These are phyloP conservation scores for Hyles vespertilio DNA, from an alignment of 1,140 invertebrate species.

Conservation along the genomic window DNA sequence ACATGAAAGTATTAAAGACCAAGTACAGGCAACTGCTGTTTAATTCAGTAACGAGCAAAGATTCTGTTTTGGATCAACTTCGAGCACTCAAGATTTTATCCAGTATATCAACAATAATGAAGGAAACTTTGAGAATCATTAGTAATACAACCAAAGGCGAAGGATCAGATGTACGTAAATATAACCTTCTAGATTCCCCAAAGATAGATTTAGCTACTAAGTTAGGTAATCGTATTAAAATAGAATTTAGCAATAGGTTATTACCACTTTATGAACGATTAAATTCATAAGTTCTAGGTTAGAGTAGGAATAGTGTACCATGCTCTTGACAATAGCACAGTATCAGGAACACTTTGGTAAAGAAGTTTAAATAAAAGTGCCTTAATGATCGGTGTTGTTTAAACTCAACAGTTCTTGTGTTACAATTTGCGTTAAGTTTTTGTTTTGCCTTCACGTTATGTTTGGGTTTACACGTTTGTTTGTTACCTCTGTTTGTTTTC, in stretches of 20 bases:
- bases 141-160: too few relatives aligned
- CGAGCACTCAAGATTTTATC: too few relatives aligned
- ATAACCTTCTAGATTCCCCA: constrained; percentile 37
- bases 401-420: constrained; percentile 31
- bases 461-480: constrained; percentile 25
- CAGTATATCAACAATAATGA: too few relatives aligned
- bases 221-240: constrained; percentile 4
- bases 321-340: background rate
- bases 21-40: too few relatives aligned
- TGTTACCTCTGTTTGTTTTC: constrained; percentile 26
- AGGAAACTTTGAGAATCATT: too few relatives aligned
- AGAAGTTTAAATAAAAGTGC: constrained; percentile 31
- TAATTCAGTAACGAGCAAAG: too few relatives aligned
- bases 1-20: too few relatives aligned
- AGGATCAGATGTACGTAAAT: too few relatives aligned
- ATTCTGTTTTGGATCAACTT: too few relatives aligned
- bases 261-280: constrained; percentile 3
- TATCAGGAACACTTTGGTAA: constrained; percentile 6
- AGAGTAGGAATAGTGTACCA: background rate
- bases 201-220: constrained; percentile 40
- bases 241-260: constrained; percentile 4
- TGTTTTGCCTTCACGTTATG: constrained; percentile 36
- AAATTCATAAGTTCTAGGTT: constrained; percentile 8
- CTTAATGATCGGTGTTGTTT: constrained; percentile 70
- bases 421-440: constrained; percentile 32